These are phyloP conservation scores for Heterodera schachtii DNA, from an alignment of 1,140 invertebrate species.

Conservation along the genomic window DNA sequence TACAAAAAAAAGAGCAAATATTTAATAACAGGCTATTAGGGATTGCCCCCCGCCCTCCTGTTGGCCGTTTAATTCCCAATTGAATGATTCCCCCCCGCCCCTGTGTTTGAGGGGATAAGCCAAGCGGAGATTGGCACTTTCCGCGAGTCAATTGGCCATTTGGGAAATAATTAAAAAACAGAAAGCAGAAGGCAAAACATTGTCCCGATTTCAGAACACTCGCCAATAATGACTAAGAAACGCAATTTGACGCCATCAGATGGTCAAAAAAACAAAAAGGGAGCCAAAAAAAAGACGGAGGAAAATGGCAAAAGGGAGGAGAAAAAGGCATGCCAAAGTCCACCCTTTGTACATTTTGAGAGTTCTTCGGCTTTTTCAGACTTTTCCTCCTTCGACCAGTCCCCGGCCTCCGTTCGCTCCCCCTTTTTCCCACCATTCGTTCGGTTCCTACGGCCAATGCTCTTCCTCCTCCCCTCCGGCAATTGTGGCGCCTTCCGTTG, in stretches of 20 bases:
- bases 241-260: background rate
- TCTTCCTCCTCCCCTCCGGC: conserved; percentile 5
- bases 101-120: background rate
- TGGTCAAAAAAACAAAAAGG: background rate
- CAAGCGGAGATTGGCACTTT: background rate
- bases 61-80: background rate
- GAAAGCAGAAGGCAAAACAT: background rate
- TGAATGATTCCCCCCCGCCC: background rate
- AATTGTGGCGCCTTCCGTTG: background rate
- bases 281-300: background rate
- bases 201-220: background rate
- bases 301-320: background rate
- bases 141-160: conserved; percentile 1
- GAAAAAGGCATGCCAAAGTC: background rate
- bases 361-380: too few species aligned
- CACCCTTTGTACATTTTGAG: too few species aligned
- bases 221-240: background rate
- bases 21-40: too few species aligned
- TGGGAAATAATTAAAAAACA: background rate
- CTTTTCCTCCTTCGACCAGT: too few species aligned
- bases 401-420: background rate
- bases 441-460: background rate
- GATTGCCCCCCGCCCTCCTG: too few species aligned
- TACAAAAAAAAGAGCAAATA: too few species aligned
- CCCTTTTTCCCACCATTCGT: background rate